Percentiles rank a stretch among this genome's conserved stretches.
phyloP scores from a whole-genome alignment of 35 echinoderm and acorn worm species.

The Ophioderma brevispina region DNA sequence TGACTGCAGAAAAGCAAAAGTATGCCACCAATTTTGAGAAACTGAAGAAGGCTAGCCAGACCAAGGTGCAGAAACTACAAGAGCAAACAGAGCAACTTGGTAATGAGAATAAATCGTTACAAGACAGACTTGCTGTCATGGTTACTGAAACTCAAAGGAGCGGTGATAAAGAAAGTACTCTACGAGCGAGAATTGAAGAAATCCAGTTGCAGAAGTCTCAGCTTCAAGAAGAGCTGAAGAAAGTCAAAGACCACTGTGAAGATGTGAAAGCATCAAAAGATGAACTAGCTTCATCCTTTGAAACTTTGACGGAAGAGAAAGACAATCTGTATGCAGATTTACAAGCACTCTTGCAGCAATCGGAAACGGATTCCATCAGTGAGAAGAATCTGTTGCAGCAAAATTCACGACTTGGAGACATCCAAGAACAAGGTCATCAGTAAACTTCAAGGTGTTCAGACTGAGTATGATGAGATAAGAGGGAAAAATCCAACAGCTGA shows the following conservation, averaged over 20 bases:
- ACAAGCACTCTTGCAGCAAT: conserved; percentile 66
- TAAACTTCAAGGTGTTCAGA: conserved; percentile 67
- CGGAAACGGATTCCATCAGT: conserved; percentile 15
- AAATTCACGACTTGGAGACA: conserved; percentile 52
- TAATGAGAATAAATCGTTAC: conserved; percentile 13
- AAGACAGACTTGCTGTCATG: conserved; percentile 13
- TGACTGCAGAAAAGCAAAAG: conserved; percentile 64
- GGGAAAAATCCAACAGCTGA: conserved; percentile 10
- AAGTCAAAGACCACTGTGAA: neutral
- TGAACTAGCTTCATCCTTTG: conserved; percentile 31
- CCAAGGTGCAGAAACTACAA: conserved; percentile 77
- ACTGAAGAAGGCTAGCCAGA: conserved; percentile 80
- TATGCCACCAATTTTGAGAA: conserved; percentile 91
- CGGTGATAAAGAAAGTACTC: neutral
- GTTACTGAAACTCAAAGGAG: neutral
- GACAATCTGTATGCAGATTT: conserved; percentile 65
- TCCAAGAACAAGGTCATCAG: conserved; percentile 78
- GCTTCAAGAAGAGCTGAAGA: neutral
- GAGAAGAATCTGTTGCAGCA: conserved; percentile 44
- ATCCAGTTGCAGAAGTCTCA: neutral
- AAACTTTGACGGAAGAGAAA: conserved; percentile 49
- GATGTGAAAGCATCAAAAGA: conserved; percentile 44
- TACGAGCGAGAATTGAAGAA: neutral
- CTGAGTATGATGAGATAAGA: conserved; percentile 2
- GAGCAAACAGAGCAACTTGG: conserved; percentile 36